Evolutionary conservation across 2,888 invertebrate genomes (phyloP).

Genomic region (Geotrupes spiniger): DNA sequence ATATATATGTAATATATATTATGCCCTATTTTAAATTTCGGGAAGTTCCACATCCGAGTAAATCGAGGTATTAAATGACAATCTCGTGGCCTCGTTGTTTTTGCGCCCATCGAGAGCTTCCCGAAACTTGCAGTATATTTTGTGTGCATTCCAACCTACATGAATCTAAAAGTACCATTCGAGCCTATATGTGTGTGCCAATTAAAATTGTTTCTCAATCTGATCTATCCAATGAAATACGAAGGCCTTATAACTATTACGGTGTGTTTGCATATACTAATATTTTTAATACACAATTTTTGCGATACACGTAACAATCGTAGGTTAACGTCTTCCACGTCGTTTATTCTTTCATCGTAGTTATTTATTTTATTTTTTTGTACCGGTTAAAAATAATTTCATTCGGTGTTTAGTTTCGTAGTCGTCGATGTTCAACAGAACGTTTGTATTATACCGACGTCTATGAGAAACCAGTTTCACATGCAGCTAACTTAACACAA

Average conservation of each 20-base stretch:
- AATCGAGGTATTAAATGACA: too few relatives aligned
- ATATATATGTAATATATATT: not conserved
- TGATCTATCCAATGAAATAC: conserved; percentile 41
- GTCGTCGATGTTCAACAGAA: too few relatives aligned
- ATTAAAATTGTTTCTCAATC: conserved; percentile 26
- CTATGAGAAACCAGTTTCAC: too few relatives aligned
- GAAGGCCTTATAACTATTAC: conserved; percentile 45
- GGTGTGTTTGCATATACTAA: conserved; percentile 39
- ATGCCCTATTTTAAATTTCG: too few relatives aligned
- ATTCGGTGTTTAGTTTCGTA: too few relatives aligned
- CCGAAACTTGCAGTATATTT: too few relatives aligned
- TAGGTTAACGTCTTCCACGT: conserved; percentile 45
- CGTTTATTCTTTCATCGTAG: conserved; percentile 29
- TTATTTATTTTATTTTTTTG: conserved; percentile 23
- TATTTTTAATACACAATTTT: conserved; percentile 46
- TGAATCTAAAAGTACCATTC: conserved; percentile 12
- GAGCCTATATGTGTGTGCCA: conserved; percentile 32
- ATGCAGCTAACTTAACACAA: too few relatives aligned
- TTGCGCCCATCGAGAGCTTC: too few relatives aligned
- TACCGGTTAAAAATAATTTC: conserved; percentile 9
- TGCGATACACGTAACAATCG: conserved; percentile 36
- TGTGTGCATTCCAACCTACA: conserved; percentile 21
- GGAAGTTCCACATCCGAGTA: too few relatives aligned
- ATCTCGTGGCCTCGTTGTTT: too few relatives aligned
- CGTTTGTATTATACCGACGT: too few relatives aligned